Evolutionary conservation across 2,797 vertebrate species (phyloP).

Genomic region (Scolopax bukidnonensis): DNA sequence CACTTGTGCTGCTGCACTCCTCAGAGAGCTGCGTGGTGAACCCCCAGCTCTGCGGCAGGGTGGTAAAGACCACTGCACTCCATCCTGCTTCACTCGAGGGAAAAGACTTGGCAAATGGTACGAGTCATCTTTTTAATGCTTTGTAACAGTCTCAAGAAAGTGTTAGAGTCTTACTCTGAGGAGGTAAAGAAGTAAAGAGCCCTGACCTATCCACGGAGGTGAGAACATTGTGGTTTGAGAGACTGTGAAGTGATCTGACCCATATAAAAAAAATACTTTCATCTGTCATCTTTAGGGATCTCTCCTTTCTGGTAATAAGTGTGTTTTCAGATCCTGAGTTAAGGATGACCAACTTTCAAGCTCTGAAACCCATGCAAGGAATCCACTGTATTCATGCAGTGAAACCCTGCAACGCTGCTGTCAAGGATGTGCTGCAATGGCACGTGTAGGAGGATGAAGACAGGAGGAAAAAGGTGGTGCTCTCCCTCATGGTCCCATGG

Average conservation of each 20-base stretch:
- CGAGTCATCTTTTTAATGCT: too few species aligned
- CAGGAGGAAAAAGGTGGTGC: background rate
- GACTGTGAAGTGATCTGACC: background rate
- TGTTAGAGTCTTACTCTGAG: too few species aligned
- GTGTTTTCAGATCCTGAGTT: background rate
- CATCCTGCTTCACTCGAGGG: background rate
- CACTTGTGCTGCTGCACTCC: background rate
- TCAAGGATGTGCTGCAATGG: background rate
- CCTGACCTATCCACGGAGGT: background rate
- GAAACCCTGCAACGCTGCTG: background rate
- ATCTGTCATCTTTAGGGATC: background rate
- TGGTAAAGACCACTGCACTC: accelerated
- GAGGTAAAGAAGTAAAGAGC: background rate
- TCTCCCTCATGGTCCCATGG: background rate
- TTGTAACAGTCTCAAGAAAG: too few species aligned
- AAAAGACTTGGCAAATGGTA: background rate
- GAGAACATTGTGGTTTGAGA: background rate
- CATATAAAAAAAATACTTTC: background rate
- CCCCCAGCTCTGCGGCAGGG: background rate
- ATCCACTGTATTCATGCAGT: accelerated
- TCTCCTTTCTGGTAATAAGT: background rate
- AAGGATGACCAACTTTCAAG: background rate
- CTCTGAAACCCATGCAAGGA: background rate
- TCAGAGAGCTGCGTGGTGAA: accelerated
- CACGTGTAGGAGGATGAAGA: background rate